These are phyloP conservation scores for Ploceus nigricollis DNA, from an alignment of 2,113 vertebrate species.

Conservation along the genomic window DNA sequence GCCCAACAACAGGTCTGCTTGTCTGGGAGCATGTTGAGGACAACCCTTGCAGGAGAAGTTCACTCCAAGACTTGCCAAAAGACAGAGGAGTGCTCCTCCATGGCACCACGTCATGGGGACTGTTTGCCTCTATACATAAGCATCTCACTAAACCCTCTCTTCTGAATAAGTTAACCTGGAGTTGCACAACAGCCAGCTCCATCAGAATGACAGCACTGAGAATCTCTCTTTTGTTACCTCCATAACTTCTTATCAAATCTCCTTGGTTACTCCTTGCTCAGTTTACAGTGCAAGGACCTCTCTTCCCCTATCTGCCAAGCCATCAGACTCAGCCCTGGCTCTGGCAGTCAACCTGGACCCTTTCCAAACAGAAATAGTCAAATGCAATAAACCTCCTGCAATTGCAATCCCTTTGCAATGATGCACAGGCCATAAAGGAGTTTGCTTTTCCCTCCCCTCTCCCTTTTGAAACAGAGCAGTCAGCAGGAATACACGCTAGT, in stretches of 20 bases:
- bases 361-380: not conserved
- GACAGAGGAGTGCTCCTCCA: not conserved
- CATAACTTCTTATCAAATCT: not conserved
- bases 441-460: not conserved
- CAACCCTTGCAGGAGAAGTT: not conserved
- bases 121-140: not conserved
- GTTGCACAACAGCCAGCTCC: not conserved
- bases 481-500: not conserved
- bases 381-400: not conserved
- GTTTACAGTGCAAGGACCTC: not conserved
- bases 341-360: not conserved
- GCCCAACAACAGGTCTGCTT: not conserved
- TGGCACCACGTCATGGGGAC: not conserved
- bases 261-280: not conserved
- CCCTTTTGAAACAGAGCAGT: not conserved
- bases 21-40: not conserved
- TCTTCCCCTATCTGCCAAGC: not conserved
- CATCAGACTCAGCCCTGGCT: not conserved
- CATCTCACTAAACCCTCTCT: not conserved
- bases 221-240: not conserved
- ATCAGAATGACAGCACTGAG: rapidly evolving
- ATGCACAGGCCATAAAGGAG: not conserved
- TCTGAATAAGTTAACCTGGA: not conserved
- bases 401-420: not conserved
- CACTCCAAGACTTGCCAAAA: not conserved